Percentiles rank a stretch among this genome's conserved stretches.
Evolutionary conservation across 2,888 invertebrate species (phyloP).

Genomic region (Drosophila recens): DNA sequence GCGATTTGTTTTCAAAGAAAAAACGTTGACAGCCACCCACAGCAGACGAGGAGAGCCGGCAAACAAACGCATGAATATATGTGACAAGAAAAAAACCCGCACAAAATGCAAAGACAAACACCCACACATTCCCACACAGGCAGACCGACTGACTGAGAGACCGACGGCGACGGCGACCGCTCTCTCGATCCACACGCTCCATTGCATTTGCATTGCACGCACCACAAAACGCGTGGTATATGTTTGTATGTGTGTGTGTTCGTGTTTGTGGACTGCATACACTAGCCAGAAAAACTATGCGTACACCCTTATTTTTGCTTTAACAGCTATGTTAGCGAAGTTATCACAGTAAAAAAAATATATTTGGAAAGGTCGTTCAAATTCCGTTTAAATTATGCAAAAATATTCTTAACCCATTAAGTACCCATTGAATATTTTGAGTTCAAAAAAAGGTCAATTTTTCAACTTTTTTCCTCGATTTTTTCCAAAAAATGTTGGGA

Average conservation of each 20-base stretch:
- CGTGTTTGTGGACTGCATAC: conserved; percentile 18
- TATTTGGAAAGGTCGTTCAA: no score
- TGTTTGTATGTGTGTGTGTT: conserved; percentile 12
- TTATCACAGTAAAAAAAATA: no score
- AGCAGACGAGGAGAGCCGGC: conserved; percentile 34
- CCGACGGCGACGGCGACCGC: conserved; percentile 19
- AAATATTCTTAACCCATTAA: no score
- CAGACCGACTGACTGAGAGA: conserved; percentile 15
- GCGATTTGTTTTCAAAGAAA: conserved; percentile 1
- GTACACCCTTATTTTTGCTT: no score
- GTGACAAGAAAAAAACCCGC: conserved; percentile 57
- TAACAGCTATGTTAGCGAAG: no score
- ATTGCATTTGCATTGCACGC: conserved; percentile 79
- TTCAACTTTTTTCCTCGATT: no score
- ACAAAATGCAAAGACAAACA: conserved; percentile 47
- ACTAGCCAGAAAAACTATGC: no score
- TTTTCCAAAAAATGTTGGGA: no score
- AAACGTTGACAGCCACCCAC: conserved; percentile 48
- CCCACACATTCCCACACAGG: conserved; percentile 44
- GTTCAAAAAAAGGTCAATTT: no score
- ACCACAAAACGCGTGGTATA: conserved; percentile 72
- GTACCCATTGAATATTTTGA: no score
- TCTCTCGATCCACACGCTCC: conserved; percentile 52
- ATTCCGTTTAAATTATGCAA: no score
- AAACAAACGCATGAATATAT: conserved; percentile 46